Conservation (phyloP, 2,113 vertebrate species). For the Epinephelus cyanopodus region DNA sequence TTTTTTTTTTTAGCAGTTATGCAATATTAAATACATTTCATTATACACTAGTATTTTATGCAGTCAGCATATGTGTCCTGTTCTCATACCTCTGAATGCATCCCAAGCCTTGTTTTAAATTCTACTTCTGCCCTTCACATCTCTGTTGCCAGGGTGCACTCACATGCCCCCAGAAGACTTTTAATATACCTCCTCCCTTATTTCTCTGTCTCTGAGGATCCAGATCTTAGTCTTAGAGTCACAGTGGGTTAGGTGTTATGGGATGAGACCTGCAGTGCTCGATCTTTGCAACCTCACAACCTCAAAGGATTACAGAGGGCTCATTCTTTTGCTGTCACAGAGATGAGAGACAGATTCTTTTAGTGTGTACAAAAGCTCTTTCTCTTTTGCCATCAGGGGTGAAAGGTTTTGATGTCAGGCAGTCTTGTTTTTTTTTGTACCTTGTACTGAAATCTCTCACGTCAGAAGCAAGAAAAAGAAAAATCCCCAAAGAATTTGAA, state of each 20-base stretch:
- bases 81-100: background rate
- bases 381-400: slow-evolving; percentile 2
- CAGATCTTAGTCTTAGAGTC: slow-evolving; percentile 34
- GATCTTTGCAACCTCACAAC: slow-evolving; percentile 7
- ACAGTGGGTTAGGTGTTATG: slow-evolving; percentile 53
- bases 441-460: background rate
- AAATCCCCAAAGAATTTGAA: background rate
- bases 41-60: background rate
- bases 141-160: slow-evolving; percentile 56
- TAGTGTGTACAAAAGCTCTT: background rate
- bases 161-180: slow-evolving; percentile 51
- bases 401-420: slow-evolving; percentile 16
- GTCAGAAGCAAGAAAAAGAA: background rate
- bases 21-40: background rate
- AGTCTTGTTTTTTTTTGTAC: slow-evolving; percentile 21
- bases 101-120: background rate
- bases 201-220: slow-evolving; percentile 47
- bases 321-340: slow-evolving; percentile 45
- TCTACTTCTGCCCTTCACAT: background rate
- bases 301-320: slow-evolving; percentile 24
- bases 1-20: background rate
- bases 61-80: background rate
- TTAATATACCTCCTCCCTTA: slow-evolving; percentile 49
- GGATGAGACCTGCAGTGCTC: slow-evolving; percentile 44
- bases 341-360: slow-evolving; percentile 38